Evolutionary conservation across 2,113 vertebrate genomes (phyloP).

Genomic region (Pelodiscus sinensis): DNA sequence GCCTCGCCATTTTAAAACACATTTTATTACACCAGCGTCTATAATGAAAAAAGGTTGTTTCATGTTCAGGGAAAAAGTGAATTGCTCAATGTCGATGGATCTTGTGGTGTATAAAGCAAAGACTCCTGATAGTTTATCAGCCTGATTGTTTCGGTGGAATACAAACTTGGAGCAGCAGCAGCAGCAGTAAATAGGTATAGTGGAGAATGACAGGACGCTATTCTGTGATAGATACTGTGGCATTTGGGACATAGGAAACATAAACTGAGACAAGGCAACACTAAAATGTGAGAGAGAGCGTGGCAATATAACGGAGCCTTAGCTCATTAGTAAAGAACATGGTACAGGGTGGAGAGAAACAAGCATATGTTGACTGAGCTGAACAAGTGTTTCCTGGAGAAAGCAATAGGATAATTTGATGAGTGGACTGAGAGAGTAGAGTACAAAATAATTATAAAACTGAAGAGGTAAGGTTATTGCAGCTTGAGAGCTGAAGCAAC

Average conservation of each 20-base stretch:
- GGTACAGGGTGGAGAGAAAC: rapidly evolving
- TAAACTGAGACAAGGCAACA: neutral
- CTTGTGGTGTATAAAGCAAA: rapidly evolving
- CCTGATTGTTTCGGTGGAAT: conserved; percentile 26
- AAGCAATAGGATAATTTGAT: rapidly evolving
- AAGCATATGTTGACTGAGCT: neutral
- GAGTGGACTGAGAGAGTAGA: neutral
- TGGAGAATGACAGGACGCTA: conserved; percentile 27
- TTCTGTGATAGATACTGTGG: conserved; percentile 7
- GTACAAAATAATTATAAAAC: neutral
- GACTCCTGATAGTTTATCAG: neutral
- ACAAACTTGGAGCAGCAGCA: neutral
- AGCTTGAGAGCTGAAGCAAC: neutral
- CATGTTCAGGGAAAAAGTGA: neutral
- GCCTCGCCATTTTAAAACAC: neutral
- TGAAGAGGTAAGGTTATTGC: neutral
- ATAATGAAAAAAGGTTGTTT: neutral
- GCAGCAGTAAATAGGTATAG: conserved; percentile 9
- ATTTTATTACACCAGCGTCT: conserved; percentile 16
- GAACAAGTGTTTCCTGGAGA: neutral
- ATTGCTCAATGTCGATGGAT: rapidly evolving
- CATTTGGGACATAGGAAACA: neutral
- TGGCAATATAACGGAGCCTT: conserved; percentile 22
- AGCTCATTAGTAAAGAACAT: neutral
- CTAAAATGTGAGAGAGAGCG: conserved; percentile 9